Evolutionary conservation across 2,113 vertebrate species (phyloP).

Genomic region (Stegastes partitus): DNA sequence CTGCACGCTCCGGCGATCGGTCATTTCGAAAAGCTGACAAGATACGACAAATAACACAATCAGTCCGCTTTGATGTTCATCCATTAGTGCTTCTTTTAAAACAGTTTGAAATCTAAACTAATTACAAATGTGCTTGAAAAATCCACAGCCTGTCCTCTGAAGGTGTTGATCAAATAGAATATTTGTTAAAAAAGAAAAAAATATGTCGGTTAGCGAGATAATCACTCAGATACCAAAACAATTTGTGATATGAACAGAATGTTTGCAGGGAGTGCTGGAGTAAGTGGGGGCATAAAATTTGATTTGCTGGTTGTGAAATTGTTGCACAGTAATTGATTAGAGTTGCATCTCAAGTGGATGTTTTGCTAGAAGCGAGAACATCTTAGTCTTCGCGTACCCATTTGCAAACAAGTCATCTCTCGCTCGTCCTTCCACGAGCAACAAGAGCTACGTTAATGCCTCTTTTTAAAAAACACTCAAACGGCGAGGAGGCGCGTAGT

Average conservation of each 20-base stretch:
- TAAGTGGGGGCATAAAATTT: conserved; percentile 24
- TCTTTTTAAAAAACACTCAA: conserved; percentile 1
- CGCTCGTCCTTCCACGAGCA: conserved; percentile 1
- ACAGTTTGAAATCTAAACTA: background rate
- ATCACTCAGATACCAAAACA: conserved; percentile 1
- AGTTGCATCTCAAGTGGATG: conserved; percentile 13
- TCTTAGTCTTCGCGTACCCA: background rate
- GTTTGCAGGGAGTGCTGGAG: conserved; percentile 1
- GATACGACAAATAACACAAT: too few relatives aligned
- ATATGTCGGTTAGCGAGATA: background rate
- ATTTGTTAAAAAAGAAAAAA: background rate
- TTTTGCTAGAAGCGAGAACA: conserved; percentile 2
- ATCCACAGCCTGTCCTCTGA: background rate
- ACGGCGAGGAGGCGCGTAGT: background rate
- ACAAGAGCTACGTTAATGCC: background rate
- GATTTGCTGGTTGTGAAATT: conserved; percentile 16
- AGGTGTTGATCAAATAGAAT: background rate
- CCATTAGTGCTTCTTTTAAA: background rate
- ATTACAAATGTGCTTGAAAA: conserved; percentile 11
- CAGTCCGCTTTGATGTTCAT: background rate
- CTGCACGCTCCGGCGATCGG: background rate
- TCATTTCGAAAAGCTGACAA: conserved; percentile 6
- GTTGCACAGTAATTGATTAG: conserved; percentile 26
- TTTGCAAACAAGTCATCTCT: conserved; percentile 6
- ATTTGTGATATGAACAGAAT: background rate